These are phyloP conservation scores for Falco berigora DNA, from an alignment of 2,797 vertebrate species.

Conservation along the genomic window DNA sequence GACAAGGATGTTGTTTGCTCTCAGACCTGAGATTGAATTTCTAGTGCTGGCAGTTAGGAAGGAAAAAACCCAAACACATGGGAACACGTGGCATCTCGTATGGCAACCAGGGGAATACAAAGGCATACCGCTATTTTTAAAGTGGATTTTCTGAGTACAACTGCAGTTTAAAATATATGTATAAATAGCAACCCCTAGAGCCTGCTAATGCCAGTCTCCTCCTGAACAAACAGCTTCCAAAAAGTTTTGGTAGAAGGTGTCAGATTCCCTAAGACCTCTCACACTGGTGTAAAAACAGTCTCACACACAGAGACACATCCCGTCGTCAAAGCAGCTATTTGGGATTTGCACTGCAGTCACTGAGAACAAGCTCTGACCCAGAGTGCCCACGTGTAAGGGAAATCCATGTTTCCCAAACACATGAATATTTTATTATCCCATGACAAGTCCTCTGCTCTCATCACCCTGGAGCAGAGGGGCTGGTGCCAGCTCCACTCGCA, in stretches of 20 bases:
- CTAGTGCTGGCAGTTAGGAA: background rate
- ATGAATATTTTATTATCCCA: background rate
- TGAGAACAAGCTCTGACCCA: background rate
- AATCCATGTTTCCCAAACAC: background rate
- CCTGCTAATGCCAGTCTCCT: background rate
- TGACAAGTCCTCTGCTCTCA: background rate
- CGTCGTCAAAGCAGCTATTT: background rate
- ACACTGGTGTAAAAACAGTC: background rate
- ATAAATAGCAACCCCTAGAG: background rate
- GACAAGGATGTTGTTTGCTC: background rate
- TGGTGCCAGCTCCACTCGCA: background rate
- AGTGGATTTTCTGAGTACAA: background rate
- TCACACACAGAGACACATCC: background rate
- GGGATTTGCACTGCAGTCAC: background rate
- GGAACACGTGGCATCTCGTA: background rate
- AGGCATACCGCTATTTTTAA: conserved; percentile 12
- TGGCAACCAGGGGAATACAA: background rate
- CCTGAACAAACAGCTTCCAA: background rate
- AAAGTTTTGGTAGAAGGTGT: background rate
- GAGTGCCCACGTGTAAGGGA: background rate
- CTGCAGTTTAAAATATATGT: background rate
- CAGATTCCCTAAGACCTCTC: background rate
- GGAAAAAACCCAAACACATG: background rate
- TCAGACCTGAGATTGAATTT: background rate
- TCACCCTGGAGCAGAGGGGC: background rate